A percentile compares a stretch with the other conserved stretches of the same genome.
Conservation (phyloP, 2,888 invertebrate genomes). For the Schizotus pectinicornis region DNA sequence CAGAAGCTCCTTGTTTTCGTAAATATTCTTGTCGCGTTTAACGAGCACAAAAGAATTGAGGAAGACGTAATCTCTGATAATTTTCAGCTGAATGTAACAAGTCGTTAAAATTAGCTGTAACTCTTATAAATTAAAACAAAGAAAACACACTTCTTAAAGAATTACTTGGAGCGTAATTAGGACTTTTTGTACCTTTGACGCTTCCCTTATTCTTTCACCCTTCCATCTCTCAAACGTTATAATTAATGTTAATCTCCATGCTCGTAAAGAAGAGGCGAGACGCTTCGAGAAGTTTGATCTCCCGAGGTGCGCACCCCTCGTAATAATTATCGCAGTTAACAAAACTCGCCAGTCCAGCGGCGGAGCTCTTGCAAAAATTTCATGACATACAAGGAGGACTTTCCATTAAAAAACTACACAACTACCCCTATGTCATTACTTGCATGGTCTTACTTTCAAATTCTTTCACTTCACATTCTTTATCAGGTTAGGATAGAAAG, state of each 20-base stretch:
- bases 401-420: no score
- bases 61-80: constrained; percentile 39
- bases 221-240: constrained; percentile 31
- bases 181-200: constrained; percentile 31
- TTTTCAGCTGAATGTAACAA: constrained; percentile 36
- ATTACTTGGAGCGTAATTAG: constrained; percentile 36
- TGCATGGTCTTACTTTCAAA: no score
- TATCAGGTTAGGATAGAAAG: no score
- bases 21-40: constrained; percentile 9
- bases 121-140: constrained; percentile 34
- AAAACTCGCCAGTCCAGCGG: constrained; percentile 6
- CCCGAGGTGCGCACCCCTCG: constrained; percentile 10
- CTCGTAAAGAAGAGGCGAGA: constrained; percentile 19
- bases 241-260: constrained; percentile 36
- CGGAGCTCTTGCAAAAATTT: no score
- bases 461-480: no score
- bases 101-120: constrained; percentile 37
- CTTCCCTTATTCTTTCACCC: constrained; percentile 23
- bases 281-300: constrained; percentile 15
- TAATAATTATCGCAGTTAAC: background rate
- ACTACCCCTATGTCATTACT: no score
- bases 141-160: constrained; percentile 38
- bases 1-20: constrained; percentile 4
- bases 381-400: no score
- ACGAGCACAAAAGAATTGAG: constrained; percentile 13